Conservation (phyloP, 2,113 vertebrate species). For the Sylvia atricapilla region DNA sequence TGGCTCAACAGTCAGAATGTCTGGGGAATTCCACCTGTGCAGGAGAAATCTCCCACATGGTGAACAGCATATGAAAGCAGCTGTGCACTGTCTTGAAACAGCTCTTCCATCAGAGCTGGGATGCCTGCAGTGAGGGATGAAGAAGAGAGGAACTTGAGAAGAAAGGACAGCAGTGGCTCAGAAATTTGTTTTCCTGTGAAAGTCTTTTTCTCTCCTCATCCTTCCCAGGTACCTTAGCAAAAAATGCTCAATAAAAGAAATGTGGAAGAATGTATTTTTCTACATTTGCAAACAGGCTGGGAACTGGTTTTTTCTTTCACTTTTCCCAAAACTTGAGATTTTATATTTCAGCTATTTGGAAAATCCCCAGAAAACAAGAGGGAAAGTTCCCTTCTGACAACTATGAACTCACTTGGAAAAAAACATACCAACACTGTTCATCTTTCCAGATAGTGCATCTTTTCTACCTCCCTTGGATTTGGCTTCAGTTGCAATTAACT, state of each 20-base stretch:
- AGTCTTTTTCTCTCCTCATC: background rate
- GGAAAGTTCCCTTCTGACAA: background rate
- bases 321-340: background rate
- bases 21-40: background rate
- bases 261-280: background rate
- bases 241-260: background rate
- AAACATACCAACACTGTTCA: background rate
- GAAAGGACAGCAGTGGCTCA: background rate
- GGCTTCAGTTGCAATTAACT: background rate
- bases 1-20: background rate
- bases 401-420: background rate
- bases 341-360: background rate
- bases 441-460: background rate
- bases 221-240: background rate
- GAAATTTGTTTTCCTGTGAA: background rate
- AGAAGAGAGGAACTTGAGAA: background rate
- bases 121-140: background rate
- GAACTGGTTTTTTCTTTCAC: background rate
- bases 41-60: background rate
- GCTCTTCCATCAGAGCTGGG: background rate
- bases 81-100: background rate
- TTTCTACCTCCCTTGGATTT: background rate
- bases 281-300: background rate
- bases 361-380: background rate
- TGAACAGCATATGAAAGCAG: background rate